Base-by-base conservation (phyloP, 1,140 invertebrate species). In the Tetramorium simillimum region DNA sequence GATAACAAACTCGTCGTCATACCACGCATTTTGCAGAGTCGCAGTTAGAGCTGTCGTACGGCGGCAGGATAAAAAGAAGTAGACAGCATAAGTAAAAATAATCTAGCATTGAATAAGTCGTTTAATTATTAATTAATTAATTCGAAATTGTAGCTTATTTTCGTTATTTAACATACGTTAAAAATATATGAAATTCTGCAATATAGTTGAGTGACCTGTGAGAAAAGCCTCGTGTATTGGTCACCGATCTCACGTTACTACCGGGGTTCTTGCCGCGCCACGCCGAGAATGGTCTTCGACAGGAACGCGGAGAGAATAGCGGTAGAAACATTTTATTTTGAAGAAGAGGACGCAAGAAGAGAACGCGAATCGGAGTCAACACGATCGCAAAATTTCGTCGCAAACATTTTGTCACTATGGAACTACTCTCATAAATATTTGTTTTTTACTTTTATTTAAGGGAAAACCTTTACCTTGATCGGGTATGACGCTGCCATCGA, bases 1-100 rank as follows among this genome's bases (percentile, higher is more conserved):
- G 51, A 97, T 95, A 1, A 96, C 95, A 40, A 97, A 96, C 87
- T 96, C 95, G 88, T 97, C 95, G 62, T 96, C 95, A 84, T 96
- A 94, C 80, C 97, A 95, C 3, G 95, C 96, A 82, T 96, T 95
- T 89, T 96, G 95, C 80, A 97, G 91, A 86, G 95, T 96, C 69
- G 94, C 94, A 16, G 96, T 96, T 60, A 96, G 93, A 72, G 95
- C 97, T 97, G 37, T 93, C 95, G 76, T 82, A 89, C 92, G 92
- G 90, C 46, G 49, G 3, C 12, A 46, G 43, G 24, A 77, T 9
- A 65, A 58, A 40, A 85, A 69, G 40, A 51, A 49, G n/a, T 5
- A 24, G 56, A 77, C 40, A 62, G 40, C 28, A 46, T 65, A 86
- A 62, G 24, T 43, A 46, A 58, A 63, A 77, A 46, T 12, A 40